Base-by-base conservation (phyloP, 2,797 vertebrate genomes). In the Gallinago nigripennis region DNA sequence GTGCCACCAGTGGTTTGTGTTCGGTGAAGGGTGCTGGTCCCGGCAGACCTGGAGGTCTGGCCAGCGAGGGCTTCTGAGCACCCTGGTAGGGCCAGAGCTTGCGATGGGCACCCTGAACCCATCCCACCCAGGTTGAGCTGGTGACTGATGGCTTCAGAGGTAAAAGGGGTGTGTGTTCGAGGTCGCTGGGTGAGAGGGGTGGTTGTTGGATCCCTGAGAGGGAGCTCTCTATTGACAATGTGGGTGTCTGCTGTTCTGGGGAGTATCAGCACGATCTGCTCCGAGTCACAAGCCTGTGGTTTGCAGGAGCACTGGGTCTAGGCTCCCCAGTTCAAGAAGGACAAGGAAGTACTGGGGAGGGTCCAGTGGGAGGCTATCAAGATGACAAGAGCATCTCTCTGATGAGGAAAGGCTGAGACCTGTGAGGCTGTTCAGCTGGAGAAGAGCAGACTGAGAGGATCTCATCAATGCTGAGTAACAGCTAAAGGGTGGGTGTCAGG, bases 1-100 rank as follows among this genome's bases (percentile, higher is more conserved):
- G 45, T 68, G 69, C 39, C 13, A 1, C 9, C 1, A 1, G 18
- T 5, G 2, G 63, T 17, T 3, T 0, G 20, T 1, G 25, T 41
- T 46, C 4, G n/a, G 9, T 45, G 39, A 3, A 27, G 18, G 39
- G 39, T 25, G 61, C 69, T 57, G 65, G 12, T 46, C 45, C 45
- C 45, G 21, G 45, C 45, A 46, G 45, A 21, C 45, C 20, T 46
- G 45, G 46, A 9, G 3, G 3, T 54, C 56, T 71, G 2, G 39
- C 39, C 39, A 41, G 39, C 15, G 39, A 41, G 39, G 14, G 39
- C 39, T 41, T 41, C 39, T 41, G 39, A 41, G 1, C 27, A 3
- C 51, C 1, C 1, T 21, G 41, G 25, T 30, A 16, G 75, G 11
- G 54, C 54, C 41, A 53, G 41, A 61, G 41, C 37, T 86, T 11